phyloP scores from a whole-genome alignment of 2,797 vertebrate genomes.

The Numenius phaeopus region DNA sequence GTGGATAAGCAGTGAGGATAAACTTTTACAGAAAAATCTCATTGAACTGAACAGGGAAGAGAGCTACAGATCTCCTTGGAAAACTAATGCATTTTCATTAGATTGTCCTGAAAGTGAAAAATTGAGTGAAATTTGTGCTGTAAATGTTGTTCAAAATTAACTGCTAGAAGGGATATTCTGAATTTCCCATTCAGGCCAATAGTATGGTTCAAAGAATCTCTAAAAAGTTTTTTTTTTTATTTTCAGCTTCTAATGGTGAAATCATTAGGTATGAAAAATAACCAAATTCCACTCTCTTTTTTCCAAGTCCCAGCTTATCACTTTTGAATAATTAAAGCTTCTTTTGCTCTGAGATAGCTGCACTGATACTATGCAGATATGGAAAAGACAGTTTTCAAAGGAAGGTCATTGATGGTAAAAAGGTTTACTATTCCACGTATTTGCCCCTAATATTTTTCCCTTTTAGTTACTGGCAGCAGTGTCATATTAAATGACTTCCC shows the following conservation, averaged over 20 bases:
- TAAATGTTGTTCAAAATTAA: neutral
- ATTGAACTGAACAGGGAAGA: neutral
- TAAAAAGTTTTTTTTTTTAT: neutral
- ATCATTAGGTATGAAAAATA: neutral
- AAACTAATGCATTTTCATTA: neutral
- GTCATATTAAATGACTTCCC: conserved; percentile 86
- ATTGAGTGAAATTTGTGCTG: neutral
- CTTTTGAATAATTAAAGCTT: conserved; percentile 15
- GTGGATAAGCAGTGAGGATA: neutral
- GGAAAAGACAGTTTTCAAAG: conserved; percentile 48
- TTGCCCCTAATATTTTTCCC: conserved; percentile 74
- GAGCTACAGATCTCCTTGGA: neutral
- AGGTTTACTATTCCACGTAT: conserved; percentile 80
- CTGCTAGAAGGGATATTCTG: neutral
- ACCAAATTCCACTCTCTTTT: neutral
- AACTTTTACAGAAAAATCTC: neutral
- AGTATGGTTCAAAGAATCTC: neutral
- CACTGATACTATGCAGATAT: neutral
- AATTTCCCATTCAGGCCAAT: neutral
- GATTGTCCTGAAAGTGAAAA: neutral
- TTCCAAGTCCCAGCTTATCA: neutral
- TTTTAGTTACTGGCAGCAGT: conserved; percentile 87
- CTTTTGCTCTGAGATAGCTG: neutral
- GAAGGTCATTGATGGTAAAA: conserved; percentile 86
- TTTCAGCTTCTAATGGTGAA: neutral